Conservation (phyloP, 2,113 vertebrate species). For the Centropus bengalensis region DNA sequence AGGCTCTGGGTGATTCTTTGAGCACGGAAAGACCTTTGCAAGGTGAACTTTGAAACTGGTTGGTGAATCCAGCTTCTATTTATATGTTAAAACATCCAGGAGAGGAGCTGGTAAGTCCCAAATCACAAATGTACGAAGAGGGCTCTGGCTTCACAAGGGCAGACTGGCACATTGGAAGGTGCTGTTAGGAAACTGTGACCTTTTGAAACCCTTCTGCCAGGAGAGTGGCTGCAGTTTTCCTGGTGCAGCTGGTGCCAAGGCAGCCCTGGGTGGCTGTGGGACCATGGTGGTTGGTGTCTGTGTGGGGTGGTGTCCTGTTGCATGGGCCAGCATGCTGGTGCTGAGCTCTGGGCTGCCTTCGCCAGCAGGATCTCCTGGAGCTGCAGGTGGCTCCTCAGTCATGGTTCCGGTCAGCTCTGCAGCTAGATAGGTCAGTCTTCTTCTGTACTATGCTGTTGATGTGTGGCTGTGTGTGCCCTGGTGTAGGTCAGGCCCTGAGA, state of each 20-base stretch:
- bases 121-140: neutral
- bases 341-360: neutral
- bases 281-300: accelerated
- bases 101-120: neutral
- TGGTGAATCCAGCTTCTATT: neutral
- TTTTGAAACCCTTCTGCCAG: neutral
- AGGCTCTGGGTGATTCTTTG: neutral
- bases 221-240: neutral
- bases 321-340: neutral
- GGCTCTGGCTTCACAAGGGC: neutral
- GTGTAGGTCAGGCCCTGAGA: neutral
- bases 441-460: neutral
- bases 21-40: neutral
- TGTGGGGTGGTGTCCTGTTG: neutral
- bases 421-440: neutral
- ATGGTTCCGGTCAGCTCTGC: neutral
- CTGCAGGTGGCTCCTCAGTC: neutral
- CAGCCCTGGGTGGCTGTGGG: neutral
- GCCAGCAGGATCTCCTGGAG: neutral
- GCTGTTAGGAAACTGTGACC: neutral
- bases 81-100: neutral
- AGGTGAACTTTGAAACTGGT: neutral
- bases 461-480: neutral
- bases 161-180: neutral
- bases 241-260: neutral